Evolutionary conservation across 2,888 invertebrate genomes (phyloP).

Genomic region (Agrotis exclamationis): DNA sequence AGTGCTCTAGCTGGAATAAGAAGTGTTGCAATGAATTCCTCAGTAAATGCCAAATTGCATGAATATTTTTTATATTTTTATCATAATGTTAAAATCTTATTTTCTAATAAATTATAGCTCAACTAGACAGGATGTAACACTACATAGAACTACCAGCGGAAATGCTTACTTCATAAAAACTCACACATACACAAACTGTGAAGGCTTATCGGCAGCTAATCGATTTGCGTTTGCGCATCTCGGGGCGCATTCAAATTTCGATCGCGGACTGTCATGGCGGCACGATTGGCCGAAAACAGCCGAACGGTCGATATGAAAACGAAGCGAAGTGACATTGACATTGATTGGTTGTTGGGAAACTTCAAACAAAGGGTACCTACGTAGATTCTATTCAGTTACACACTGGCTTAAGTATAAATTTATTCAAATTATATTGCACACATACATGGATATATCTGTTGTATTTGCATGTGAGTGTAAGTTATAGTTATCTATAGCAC

Average conservation of each 20-base stretch:
- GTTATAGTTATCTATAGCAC: not conserved
- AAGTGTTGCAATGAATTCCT: too few species aligned
- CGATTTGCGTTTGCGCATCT: constrained; percentile 87
- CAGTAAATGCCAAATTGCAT: constrained; percentile 36
- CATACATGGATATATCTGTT: constrained; percentile 27
- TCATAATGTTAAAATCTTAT: constrained; percentile 61
- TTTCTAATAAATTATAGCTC: constrained; percentile 61
- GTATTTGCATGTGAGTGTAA: constrained; percentile 24
- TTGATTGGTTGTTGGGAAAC: constrained; percentile 81
- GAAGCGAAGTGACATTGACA: constrained; percentile 82
- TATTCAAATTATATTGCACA: constrained; percentile 41
- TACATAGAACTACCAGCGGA: constrained; percentile 80
- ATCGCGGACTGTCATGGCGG: constrained; percentile 86
- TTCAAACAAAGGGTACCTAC: constrained; percentile 70
- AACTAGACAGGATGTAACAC: constrained; percentile 74
- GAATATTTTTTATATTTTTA: constrained; percentile 29
- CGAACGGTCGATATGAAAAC: constrained; percentile 75
- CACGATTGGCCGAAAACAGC: constrained; percentile 79
- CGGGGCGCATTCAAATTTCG: constrained; percentile 89
- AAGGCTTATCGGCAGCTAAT: constrained; percentile 86
- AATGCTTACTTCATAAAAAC: constrained; percentile 74
- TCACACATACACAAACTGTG: constrained; percentile 65
- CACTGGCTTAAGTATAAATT: constrained; percentile 38
- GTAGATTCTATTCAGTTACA: constrained; percentile 45
- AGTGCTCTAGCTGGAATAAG: too few species aligned